phyloP scores from a whole-genome alignment of 2,797 vertebrate species.

The Trachurus trachurus region DNA sequence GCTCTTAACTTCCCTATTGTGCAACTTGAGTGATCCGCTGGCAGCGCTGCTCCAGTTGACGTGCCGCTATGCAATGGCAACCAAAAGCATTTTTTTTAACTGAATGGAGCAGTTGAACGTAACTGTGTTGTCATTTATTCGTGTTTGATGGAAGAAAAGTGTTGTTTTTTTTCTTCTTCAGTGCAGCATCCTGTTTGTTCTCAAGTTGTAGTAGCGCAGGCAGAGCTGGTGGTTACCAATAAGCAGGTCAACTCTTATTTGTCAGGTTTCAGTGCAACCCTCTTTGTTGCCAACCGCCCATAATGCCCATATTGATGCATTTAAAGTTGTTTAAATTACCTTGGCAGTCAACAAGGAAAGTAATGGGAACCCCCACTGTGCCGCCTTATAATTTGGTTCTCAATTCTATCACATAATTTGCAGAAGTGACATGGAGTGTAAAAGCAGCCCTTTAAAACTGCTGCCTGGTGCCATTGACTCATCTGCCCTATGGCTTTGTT shows the following conservation, averaged over 20 bases:
- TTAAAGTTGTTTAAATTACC: constrained; percentile 14
- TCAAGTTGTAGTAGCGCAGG: constrained; percentile 21
- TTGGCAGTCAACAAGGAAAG: not conserved
- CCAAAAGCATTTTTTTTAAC: constrained; percentile 24
- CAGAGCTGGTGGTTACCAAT: constrained; percentile 1
- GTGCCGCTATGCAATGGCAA: constrained; percentile 47
- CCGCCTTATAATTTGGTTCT: not conserved
- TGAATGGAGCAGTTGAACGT: constrained; percentile 5
- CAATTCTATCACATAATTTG: not conserved
- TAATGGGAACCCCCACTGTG: not conserved
- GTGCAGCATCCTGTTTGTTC: not conserved
- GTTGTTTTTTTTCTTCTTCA: not conserved
- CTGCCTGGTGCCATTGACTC: not conserved
- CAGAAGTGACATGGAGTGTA: not conserved
- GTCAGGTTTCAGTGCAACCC: constrained; percentile 11
- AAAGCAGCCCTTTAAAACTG: not conserved
- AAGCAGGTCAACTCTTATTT: constrained; percentile 21
- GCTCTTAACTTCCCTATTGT: constrained; percentile 78
- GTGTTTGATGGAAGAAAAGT: not conserved
- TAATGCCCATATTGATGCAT: not conserved
- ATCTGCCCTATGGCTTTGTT: not conserved
- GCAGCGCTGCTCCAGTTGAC: constrained; percentile 62
- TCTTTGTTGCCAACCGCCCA: constrained; percentile 15
- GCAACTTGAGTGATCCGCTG: constrained; percentile 71
- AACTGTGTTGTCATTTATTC: not conserved